Evolutionary conservation across 2,888 invertebrate species (phyloP).

Genomic region (Kryphioiulus occultus): DNA sequence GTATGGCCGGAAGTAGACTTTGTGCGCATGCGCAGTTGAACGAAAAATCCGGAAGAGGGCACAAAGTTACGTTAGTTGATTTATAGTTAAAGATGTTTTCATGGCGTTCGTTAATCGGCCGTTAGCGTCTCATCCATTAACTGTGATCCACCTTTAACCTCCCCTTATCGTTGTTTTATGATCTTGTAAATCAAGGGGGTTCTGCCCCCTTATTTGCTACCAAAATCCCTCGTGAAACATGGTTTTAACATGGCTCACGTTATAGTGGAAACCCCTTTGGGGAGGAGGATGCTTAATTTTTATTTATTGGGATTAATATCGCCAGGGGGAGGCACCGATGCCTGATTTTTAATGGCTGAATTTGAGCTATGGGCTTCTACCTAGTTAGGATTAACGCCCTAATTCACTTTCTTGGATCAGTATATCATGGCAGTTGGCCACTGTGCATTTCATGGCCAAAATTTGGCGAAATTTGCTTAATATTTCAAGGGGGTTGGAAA

Average conservation of each 20-base stretch:
- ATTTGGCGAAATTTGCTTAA: neutral
- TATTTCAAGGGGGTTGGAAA: neutral
- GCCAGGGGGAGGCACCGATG: neutral
- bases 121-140: too few species aligned
- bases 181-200: neutral
- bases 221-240: neutral
- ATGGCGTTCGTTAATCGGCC: too few species aligned
- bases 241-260: too few species aligned
- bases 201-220: neutral
- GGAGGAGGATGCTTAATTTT: too few species aligned
- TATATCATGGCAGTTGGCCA: neutral
- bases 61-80: too few species aligned
- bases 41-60: too few species aligned
- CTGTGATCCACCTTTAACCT: constrained; percentile 1
- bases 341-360: neutral
- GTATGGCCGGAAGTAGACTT: too few species aligned
- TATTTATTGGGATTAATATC: neutral
- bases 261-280: neutral
- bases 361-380: neutral
- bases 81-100: too few species aligned
- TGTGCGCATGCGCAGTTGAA: too few species aligned
- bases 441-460: neutral
- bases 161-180: constrained; percentile 3
- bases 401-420: neutral
- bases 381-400: neutral